A percentile compares a stretch with the other conserved stretches of the same genome.
phyloP scores from a whole-genome alignment of 2,888 invertebrate genomes.

The Gnatocerus cornutus region DNA sequence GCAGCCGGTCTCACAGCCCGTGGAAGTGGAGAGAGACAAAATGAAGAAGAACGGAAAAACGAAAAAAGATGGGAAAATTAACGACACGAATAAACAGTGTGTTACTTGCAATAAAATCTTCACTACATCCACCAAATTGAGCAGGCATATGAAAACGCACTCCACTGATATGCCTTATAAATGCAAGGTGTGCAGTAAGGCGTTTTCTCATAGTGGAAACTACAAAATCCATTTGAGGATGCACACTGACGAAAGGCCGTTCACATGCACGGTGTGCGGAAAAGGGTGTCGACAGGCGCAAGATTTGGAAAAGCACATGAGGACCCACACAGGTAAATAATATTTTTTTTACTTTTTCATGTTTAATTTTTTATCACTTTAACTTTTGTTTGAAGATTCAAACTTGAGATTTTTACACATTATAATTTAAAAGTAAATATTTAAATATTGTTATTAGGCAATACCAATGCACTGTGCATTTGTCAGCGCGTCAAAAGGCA shows the following conservation, averaged over 20 bases:
- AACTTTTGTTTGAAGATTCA: no score
- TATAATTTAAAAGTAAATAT: no score
- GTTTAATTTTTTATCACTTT: no score
- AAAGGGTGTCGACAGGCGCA: constrained; percentile 71
- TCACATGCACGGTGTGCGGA: constrained; percentile 70
- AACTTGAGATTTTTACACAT: no score
- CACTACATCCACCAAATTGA: constrained; percentile 67
- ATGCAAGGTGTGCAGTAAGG: constrained; percentile 69
- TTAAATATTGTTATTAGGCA: no score
- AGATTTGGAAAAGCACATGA: constrained; percentile 71
- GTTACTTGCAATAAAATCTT: constrained; percentile 68
- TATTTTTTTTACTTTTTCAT: background rate
- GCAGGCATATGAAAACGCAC: constrained; percentile 70
- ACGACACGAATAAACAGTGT: constrained; percentile 65
- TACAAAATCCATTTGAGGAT: constrained; percentile 70
- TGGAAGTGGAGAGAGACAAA: constrained; percentile 50
- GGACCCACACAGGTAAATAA: constrained; percentile 71
- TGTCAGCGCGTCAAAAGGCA: no score
- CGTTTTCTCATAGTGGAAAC: constrained; percentile 71
- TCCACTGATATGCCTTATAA: constrained; percentile 69
- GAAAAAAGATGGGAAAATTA: constrained; percentile 53
- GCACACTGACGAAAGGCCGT: constrained; percentile 70
- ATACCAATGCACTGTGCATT: no score
- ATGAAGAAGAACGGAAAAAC: constrained; percentile 42
- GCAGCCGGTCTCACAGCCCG: constrained; percentile 15